Evolutionary conservation across 1,140 invertebrate genomes (phyloP), one percentile per base, ranked within the genome.

Genomic region (Hylaeus volcanicus): DNA sequence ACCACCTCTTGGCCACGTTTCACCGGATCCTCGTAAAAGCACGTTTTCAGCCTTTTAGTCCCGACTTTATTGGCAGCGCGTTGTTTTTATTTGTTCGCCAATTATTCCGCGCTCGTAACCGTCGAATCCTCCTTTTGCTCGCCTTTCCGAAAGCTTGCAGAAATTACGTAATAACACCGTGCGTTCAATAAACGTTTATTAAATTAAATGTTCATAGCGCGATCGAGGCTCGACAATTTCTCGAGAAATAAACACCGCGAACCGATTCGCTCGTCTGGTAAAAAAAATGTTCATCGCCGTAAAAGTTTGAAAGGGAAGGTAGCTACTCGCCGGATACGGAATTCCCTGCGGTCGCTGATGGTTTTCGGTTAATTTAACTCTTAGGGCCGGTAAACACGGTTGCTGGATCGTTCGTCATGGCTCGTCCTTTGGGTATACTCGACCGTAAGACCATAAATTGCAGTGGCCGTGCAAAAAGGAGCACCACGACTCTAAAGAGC

Each of bases 341-440:
- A 72, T 72, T 84, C 77, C 60, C 76, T 61, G 61, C 79, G 83
- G 76, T 83, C 84, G 88, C 81, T 88, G 86, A 89, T 90, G 86
- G 88, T 90, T 88, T 88, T 90, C 78, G 88, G 86, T 85, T 90
- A 89, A 91, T 89, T 91, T 90, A 87, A 74, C 76, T 68, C 71
- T 60, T 5, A 77, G 77, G 81, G 37, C 72, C 65, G 75, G 84
- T 84, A 86, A 84, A 87, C 71, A 85, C 70, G 79, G 71, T 81
- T 78, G 79, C 63, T 61, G 69, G 79, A 85, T 88, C 88, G 88
- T 91, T 90, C 85, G 90, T 90, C 87, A 88, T 80, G 26, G 78
- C 45, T 77, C 4, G 75, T 86, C 82, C 88, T 86, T 83, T 48
- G 66, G 85, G 85, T 86, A 83, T 81, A 63, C 37, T 15, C 45